Percentiles rank a stretch among this genome's conserved stretches.
Conservation (phyloP, 2,797 vertebrate genomes). For the Zalophus californianus region DNA sequence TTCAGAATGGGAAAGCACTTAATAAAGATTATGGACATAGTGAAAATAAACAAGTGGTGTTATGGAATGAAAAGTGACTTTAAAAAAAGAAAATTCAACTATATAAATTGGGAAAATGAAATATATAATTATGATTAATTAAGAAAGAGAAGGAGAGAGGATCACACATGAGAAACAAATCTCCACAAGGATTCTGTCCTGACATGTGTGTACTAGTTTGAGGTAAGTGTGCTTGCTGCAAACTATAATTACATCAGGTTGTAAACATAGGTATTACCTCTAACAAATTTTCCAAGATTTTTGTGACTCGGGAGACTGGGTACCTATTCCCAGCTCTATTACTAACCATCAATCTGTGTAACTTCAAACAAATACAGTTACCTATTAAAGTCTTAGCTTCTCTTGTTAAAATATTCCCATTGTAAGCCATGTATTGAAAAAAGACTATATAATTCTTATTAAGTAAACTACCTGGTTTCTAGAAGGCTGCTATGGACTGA, state of each 20-base stretch:
- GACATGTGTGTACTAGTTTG: not conserved
- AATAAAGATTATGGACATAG: not conserved
- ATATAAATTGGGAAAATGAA: constrained; percentile 13
- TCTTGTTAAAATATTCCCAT: not conserved
- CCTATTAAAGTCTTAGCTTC: not conserved
- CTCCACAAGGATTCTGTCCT: not conserved
- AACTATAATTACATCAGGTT: not conserved
- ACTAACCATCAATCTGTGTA: not conserved
- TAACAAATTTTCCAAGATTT: constrained; percentile 28
- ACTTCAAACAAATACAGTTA: not conserved
- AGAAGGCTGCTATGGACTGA: not conserved
- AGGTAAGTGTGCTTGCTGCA: not conserved
- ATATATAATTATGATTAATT: not conserved
- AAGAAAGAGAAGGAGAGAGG: not conserved
- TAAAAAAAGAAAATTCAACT: not conserved
- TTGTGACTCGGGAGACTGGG: not conserved
- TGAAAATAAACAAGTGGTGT: not conserved
- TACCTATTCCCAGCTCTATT: not conserved
- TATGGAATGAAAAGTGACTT: not conserved
- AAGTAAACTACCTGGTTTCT: not conserved
- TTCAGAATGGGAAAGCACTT: not conserved
- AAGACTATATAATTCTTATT: not conserved
- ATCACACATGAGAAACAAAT: not conserved
- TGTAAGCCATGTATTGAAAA: not conserved
- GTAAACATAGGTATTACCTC: not conserved